phyloP scores from a whole-genome alignment of 2,797 vertebrate species.

The Premnoplex brunnescens region DNA sequence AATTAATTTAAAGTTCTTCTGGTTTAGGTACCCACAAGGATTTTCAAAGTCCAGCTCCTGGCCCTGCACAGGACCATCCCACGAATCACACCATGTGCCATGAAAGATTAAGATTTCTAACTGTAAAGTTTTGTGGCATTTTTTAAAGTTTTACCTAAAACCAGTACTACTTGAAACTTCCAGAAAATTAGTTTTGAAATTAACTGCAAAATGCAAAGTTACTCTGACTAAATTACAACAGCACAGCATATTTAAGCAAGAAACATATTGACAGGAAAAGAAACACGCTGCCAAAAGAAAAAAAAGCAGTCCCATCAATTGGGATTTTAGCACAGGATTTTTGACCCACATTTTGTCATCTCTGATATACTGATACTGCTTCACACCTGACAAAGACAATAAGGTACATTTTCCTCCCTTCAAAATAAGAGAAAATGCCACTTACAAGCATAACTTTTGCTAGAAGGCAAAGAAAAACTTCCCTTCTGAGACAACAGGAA shows the following conservation, averaged over 20 bases:
- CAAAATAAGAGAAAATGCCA: not conserved
- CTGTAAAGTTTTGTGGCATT: not conserved
- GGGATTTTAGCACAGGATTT: not conserved
- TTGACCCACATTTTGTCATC: not conserved
- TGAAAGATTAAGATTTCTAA: not conserved
- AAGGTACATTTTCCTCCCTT: not conserved
- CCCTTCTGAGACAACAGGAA: not conserved
- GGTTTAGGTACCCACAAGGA: not conserved
- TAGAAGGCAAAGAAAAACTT: not conserved
- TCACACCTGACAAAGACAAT: not conserved
- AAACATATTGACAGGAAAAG: not conserved
- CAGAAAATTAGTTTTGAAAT: not conserved
- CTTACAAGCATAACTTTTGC: not conserved
- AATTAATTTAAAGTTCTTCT: not conserved
- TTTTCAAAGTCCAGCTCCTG: not conserved
- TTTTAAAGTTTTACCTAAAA: not conserved
- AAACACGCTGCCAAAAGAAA: not conserved
- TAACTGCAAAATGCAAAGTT: not conserved
- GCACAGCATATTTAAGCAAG: not conserved
- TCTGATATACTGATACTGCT: not conserved
- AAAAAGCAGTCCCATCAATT: not conserved
- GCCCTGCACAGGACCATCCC: not conserved
- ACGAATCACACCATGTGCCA: not conserved
- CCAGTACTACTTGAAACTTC: not conserved
- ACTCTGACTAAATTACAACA: not conserved